Base-by-base conservation (phyloP, 2,113 vertebrate genomes). In the Anthoscopus minutus region DNA sequence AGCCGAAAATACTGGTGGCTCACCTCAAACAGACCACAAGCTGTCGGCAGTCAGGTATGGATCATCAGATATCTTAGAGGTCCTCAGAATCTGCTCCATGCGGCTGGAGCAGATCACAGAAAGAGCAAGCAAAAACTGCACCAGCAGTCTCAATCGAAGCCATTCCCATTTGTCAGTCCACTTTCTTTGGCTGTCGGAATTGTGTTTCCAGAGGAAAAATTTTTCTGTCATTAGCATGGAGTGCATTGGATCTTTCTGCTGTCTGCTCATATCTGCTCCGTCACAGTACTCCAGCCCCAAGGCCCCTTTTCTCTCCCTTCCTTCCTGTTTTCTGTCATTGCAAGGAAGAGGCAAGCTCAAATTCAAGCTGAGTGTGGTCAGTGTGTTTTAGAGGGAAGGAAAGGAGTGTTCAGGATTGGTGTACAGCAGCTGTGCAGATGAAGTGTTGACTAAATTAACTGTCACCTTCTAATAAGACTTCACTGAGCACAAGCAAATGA, bases 261-360 rank as follows among this genome's bases (percentile, higher is more conserved):
- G 94, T 96, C 94, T 86, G 40, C 86, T 95, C 13, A 0, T 57
- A 86, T 93, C 86, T 94, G 40, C 69, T 88, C 92, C 1, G 0
- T 94, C 82, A 86, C 85, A 67, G n/a, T 24, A 31, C 67, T 86
- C 24, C 64, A 88, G 89, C 95, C 95, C 64, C 71, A 89, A 88
- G 95, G 92, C 79, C 69, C 42, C 38, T 82, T 88, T 92, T 73
- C 86, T 88, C 69, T 94, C 67, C 80, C 27, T 96, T 70, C 82
- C 64, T 92, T 86, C 76, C 94, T 93, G 94, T 93, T 95, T 81
- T 65, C 73, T 95, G 94, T 97, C 96, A 94, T 28, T 93, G 44
- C 53, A 57, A 86, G 64, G 65, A 94, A 94, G 45, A 94, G 61
- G 80, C 72, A 78, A 90, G 28, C 86, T 93, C 81, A 83, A 60